These are phyloP conservation scores for Pandion haliaetus DNA, from an alignment of 2,113 vertebrate species.

Conservation along the genomic window DNA sequence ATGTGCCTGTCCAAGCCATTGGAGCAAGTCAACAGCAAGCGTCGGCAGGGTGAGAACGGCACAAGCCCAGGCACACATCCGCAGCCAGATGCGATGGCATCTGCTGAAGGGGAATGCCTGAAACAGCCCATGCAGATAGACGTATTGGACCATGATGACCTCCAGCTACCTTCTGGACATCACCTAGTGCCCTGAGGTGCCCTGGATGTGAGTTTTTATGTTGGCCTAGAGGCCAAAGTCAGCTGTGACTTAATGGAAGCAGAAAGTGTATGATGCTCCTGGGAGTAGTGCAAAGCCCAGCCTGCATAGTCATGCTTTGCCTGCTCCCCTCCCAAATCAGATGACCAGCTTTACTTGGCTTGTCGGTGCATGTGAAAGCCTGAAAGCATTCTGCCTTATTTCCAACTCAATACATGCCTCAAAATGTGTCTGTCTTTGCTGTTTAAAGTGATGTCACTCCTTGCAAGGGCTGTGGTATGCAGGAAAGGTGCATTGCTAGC, in stretches of 20 bases:
- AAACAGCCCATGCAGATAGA: not conserved
- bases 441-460: not conserved
- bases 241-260: not conserved
- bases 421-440: not conserved
- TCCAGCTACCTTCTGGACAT: not conserved
- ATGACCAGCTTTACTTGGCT: no score
- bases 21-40: not conserved
- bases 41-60: not conserved
- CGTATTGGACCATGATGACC: accelerated
- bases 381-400: not conserved
- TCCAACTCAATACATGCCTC: not conserved
- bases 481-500: not conserved
- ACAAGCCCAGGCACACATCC: not conserved
- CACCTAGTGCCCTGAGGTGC: not conserved
- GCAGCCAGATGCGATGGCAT: not conserved
- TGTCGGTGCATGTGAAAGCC: not conserved
- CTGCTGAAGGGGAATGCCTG: not conserved
- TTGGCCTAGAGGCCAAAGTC: no score
- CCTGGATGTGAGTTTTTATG: not conserved
- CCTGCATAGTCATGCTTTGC: not conserved
- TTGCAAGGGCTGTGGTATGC: not conserved
- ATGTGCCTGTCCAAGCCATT: not conserved
- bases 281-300: not conserved
- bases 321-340: not conserved
- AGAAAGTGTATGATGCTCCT: not conserved